phyloP scores from a whole-genome alignment of 2,113 vertebrate genomes.

The Gulo gulo region DNA sequence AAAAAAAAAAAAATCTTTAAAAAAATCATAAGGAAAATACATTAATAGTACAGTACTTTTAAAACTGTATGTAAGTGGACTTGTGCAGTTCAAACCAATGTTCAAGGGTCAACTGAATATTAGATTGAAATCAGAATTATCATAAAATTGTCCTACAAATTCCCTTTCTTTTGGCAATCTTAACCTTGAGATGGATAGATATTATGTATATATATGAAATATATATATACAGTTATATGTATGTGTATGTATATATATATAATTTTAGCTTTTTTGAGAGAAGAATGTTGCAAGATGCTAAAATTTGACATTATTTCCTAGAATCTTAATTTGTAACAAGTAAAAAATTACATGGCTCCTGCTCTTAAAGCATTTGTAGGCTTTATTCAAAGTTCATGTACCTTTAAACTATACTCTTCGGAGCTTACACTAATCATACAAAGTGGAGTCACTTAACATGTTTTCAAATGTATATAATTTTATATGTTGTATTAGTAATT shows the following conservation, averaged over 20 bases:
- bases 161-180: background rate
- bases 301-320: slow-evolving; percentile 19
- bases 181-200: background rate
- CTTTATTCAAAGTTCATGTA: background rate
- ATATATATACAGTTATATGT: background rate
- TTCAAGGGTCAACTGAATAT: background rate
- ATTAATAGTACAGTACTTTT: background rate
- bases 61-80: background rate
- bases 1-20: too few species aligned
- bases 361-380: background rate
- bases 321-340: slow-evolving; percentile 28
- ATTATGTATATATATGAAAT: background rate
- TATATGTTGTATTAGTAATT: background rate
- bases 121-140: slow-evolving; percentile 20
- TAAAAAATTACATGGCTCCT: background rate
- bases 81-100: background rate
- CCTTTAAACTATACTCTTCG: background rate
- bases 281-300: background rate
- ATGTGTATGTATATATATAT: background rate
- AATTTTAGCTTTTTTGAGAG: background rate
- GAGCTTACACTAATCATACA: background rate
- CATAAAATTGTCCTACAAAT: background rate
- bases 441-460: background rate
- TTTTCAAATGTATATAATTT: background rate
- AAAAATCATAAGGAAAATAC: background rate